These are phyloP conservation scores for Tauraco erythrolophus DNA, from an alignment of 2,113 vertebrate species.

Conservation along the genomic window DNA sequence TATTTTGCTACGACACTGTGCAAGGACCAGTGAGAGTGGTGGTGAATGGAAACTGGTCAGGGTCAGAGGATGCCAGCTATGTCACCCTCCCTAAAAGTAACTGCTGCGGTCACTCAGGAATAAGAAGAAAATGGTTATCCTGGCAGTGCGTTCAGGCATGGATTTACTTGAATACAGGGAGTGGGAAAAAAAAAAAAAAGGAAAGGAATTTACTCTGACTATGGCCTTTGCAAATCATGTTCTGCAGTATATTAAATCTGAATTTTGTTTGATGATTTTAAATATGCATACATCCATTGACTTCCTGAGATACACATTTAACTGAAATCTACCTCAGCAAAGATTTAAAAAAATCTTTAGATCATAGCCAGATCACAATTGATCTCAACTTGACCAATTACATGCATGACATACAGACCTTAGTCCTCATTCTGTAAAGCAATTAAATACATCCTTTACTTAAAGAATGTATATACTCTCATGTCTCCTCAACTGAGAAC, in stretches of 20 bases:
- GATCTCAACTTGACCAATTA: neutral
- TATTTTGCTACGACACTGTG: neutral
- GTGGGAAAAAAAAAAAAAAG: neutral
- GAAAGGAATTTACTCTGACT: neutral
- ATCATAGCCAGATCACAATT: neutral
- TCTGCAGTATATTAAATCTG: neutral
- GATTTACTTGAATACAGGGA: neutral
- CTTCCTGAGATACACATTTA: neutral
- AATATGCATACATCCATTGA: neutral
- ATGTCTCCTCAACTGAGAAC: neutral
- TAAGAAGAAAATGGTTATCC: neutral
- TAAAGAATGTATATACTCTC: neutral
- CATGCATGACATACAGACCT: neutral
- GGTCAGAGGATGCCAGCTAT: neutral
- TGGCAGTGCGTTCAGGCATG: neutral
- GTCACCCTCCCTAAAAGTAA: neutral
- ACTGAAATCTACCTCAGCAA: neutral
- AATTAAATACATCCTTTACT: neutral
- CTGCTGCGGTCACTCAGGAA: neutral
- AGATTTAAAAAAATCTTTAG: neutral
- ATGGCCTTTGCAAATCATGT: neutral
- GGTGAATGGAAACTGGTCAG: neutral
- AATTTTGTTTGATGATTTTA: neutral
- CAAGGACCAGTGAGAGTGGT: neutral
- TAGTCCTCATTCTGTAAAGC: neutral